Evolutionary conservation across 2,888 invertebrate genomes (phyloP).

Genomic region (Oasisia sp.): DNA sequence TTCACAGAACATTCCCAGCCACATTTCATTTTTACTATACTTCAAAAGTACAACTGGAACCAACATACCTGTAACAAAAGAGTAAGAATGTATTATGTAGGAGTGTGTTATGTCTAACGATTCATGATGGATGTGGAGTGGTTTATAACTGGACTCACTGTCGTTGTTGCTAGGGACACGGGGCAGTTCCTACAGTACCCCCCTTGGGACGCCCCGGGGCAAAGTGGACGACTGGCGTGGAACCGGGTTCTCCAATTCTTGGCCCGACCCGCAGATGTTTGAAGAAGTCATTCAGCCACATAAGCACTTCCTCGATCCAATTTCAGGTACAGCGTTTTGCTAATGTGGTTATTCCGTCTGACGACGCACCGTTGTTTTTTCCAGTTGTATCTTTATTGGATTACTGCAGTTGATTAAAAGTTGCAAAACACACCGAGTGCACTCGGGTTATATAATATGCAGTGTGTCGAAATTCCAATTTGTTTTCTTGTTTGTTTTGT

Average conservation of each 20-base stretch:
- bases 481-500: neutral
- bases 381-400: neutral
- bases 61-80: too few species aligned
- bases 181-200: neutral
- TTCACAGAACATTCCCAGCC: too few species aligned
- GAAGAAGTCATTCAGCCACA: slow-evolving; percentile 35
- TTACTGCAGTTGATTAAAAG: neutral
- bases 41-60: too few species aligned
- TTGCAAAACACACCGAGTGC: neutral
- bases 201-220: neutral
- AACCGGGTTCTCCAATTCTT: slow-evolving; percentile 36
- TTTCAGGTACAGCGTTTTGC: slow-evolving; percentile 43
- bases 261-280: slow-evolving; percentile 41
- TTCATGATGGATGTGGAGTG: neutral
- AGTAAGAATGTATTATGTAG: too few species aligned
- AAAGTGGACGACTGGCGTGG: neutral
- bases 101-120: neutral
- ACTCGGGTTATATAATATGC: neutral
- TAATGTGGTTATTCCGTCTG: neutral
- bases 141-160: neutral
- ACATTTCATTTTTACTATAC: too few species aligned
- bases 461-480: neutral
- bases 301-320: slow-evolving; percentile 46
- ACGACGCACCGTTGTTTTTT: neutral
- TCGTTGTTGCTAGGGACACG: neutral